A percentile compares a stretch with the other conserved stretches of the same genome.
These are phyloP conservation scores for Sternotherus odoratus DNA, from an alignment of 2,797 vertebrate genomes.

Conservation along the genomic window DNA sequence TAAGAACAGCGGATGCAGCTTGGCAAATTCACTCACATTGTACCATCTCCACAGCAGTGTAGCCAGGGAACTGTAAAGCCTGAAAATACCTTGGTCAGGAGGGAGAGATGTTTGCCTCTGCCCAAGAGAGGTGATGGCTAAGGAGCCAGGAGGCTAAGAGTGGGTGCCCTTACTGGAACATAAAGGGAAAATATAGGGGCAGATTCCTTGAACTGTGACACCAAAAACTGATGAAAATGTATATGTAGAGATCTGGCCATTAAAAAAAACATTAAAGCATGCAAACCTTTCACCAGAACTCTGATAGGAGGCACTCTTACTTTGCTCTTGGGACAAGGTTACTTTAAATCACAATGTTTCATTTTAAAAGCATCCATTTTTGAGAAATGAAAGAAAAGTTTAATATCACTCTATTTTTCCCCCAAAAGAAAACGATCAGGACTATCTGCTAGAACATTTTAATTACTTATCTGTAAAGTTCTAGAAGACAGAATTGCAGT, in stretches of 20 bases:
- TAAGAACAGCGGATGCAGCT: neutral
- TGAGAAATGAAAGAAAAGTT: neutral
- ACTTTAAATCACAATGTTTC: neutral
- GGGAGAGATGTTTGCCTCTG: no score
- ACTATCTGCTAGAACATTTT: neutral
- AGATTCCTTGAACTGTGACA: no score
- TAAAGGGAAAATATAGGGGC: no score
- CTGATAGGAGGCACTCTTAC: neutral
- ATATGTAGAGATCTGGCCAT: neutral
- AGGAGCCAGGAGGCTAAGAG: no score
- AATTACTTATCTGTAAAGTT: neutral
- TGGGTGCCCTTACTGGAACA: no score
- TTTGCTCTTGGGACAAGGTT: neutral
- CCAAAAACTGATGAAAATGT: neutral
- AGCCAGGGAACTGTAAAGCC: no score
- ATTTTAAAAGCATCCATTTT: neutral
- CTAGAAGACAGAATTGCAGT: neutral
- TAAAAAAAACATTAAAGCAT: slow-evolving; percentile 24
- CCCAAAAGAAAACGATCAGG: neutral
- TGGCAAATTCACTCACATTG: no score
- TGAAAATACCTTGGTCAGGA: no score
- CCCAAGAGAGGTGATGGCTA: no score
- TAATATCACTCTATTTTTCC: neutral
- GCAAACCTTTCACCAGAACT: neutral
- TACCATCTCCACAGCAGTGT: no score